Conservation (phyloP, 30 jellyfish, hydroid and myxozoan species). For the Calvadosia cruxmelitensis region DNA sequence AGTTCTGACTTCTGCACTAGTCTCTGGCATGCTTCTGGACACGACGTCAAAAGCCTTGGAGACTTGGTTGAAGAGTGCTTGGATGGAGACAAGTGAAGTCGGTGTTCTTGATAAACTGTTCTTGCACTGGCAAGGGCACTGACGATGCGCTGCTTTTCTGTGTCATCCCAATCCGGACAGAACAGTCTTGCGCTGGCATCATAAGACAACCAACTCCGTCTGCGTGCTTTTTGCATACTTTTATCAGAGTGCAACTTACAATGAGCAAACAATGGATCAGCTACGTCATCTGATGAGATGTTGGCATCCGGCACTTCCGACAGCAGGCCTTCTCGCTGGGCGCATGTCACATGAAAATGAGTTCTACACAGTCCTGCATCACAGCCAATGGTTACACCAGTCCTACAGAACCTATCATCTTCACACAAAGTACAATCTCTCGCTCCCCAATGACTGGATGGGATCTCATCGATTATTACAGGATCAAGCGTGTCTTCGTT, state of each 20-base stretch:
- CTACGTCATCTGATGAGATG: slow-evolving; percentile 42
- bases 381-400: slow-evolving; percentile 86
- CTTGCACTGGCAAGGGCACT: slow-evolving; percentile 35
- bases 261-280: slow-evolving; percentile 87
- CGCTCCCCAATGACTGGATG: slow-evolving; percentile 66
- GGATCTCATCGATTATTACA: slow-evolving; percentile 71
- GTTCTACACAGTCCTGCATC: slow-evolving; percentile 94
- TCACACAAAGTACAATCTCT: slow-evolving; percentile 66
- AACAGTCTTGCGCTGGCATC: slow-evolving; percentile 35
- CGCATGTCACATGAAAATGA: slow-evolving; percentile 83
- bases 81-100: slow-evolving; percentile 21
- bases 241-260: slow-evolving; percentile 85
- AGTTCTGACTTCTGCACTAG: slow-evolving; percentile 66
- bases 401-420: slow-evolving; percentile 64
- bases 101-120: slow-evolving; percentile 30
- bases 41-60: slow-evolving; percentile 63
- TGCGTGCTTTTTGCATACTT: slow-evolving; percentile 27
- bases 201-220: slow-evolving; percentile 49
- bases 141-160: slow-evolving; percentile 38
- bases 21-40: slow-evolving; percentile 68
- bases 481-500: slow-evolving; percentile 69
- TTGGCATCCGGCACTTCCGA: slow-evolving; percentile 83
- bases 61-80: slow-evolving; percentile 2
- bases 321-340: slow-evolving; percentile 75
- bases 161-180: slow-evolving; percentile 32